A percentile compares a stretch with the other conserved stretches of the same genome.
phyloP scores from a whole-genome alignment of 2,797 vertebrate species.

The Crypturellus tataupa region DNA sequence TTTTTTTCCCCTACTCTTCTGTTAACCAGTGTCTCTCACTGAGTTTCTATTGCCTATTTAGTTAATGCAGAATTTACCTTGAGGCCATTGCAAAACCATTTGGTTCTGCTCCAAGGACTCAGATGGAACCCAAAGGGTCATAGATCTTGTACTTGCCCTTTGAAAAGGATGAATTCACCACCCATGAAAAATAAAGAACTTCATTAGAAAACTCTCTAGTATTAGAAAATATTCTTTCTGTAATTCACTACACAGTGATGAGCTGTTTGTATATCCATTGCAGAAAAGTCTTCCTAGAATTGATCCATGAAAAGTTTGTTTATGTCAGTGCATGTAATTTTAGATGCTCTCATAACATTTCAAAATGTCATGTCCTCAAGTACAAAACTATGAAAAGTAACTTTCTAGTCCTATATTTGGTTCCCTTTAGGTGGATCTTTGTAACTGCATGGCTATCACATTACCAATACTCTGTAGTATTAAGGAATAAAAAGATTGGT shows the following conservation, averaged over 20 bases:
- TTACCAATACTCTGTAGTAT: neutral
- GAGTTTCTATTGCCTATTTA: conserved; percentile 21
- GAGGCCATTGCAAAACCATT: conserved; percentile 33
- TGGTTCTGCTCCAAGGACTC: conserved; percentile 2
- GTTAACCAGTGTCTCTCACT: conserved; percentile 21
- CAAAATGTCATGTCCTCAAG: neutral
- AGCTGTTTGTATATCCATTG: neutral
- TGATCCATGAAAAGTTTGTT: neutral
- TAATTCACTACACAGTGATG: neutral
- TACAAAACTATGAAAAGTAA: neutral
- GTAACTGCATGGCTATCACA: neutral
- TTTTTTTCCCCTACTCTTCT: neutral
- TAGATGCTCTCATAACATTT: neutral
- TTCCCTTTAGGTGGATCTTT: neutral
- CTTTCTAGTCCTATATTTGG: neutral
- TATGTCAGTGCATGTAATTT: neutral
- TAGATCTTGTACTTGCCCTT: conserved; percentile 43
- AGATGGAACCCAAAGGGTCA: neutral
- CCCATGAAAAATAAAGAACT: conserved; percentile 15
- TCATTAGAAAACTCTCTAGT: neutral
- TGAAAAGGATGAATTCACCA: conserved; percentile 26
- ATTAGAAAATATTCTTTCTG: conserved; percentile 8
- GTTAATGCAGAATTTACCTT: conserved; percentile 43
- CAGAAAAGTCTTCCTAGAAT: neutral
- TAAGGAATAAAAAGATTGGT: neutral